Conservation (phyloP, 2,113 vertebrate genomes). For the Cryptomyrus ogoouensis region DNA sequence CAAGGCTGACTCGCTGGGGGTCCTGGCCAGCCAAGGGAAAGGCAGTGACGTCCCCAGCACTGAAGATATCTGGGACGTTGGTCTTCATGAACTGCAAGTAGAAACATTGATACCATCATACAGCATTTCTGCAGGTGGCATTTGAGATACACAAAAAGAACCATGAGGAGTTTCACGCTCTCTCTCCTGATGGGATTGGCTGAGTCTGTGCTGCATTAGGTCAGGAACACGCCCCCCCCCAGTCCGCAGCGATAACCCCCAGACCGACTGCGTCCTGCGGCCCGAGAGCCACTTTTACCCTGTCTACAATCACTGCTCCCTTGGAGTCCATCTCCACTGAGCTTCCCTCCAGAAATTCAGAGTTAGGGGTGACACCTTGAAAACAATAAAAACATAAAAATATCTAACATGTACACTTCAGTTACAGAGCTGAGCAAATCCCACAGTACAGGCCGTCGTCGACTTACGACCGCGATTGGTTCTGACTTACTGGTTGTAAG, state of each 20-base stretch:
- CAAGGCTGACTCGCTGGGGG: conserved; percentile 56
- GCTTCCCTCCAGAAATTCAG: conserved; percentile 64
- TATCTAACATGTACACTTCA: not conserved
- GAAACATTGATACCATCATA: not conserved
- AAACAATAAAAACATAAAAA: not conserved
- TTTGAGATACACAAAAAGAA: not conserved
- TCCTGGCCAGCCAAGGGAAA: conserved; percentile 67
- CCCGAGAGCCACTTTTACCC: conserved; percentile 53
- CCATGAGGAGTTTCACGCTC: not conserved
- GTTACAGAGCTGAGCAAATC: not conserved
- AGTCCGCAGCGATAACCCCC: not conserved
- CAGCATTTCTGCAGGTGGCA: not conserved
- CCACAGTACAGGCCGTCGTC: not conserved
- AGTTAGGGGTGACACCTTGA: conserved; percentile 67
- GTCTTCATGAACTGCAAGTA: conserved; percentile 70
- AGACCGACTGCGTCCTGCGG: not conserved
- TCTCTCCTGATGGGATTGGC: not conserved
- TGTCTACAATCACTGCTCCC: conserved; percentile 67
- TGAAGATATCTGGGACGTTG: conserved; percentile 63
- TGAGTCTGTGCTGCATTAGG: not conserved
- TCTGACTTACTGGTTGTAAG: no score
- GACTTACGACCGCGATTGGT: no score
- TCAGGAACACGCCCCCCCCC: not conserved
- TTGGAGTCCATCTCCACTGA: conserved; percentile 53
- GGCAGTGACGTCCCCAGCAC: conserved; percentile 72